Conservation (phyloP, 2,888 invertebrate species). For the Masnerella sp. region DNA sequence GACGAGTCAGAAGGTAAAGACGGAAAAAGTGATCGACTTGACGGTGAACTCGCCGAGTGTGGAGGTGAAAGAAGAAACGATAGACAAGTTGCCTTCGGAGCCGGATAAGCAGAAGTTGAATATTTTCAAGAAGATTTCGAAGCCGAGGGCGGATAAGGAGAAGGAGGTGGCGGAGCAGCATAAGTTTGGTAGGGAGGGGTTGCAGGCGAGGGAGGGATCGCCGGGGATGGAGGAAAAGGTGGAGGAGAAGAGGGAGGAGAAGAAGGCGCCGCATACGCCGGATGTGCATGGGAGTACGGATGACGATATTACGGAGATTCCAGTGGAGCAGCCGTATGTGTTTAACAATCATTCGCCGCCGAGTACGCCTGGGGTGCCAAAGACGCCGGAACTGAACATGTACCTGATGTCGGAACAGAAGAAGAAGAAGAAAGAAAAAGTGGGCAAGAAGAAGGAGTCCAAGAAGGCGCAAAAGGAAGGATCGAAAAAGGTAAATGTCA, state of each 20-base stretch:
- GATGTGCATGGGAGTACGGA: slow-evolving; percentile 62
- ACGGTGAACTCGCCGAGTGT: slow-evolving; percentile 63
- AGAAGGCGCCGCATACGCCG: slow-evolving; percentile 75
- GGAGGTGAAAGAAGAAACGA: slow-evolving; percentile 79
- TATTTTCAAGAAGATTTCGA: slow-evolving; percentile 91
- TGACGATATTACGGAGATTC: slow-evolving; percentile 52
- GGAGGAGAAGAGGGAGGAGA: slow-evolving; percentile 70
- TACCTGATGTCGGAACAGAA: slow-evolving; percentile 79
- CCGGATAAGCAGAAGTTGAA: slow-evolving; percentile 91
- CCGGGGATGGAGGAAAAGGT: slow-evolving; percentile 62
- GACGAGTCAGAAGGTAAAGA: slow-evolving; percentile 65
- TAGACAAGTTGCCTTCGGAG: slow-evolving; percentile 85
- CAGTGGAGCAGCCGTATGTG: slow-evolving; percentile 64
- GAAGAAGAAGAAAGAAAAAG: slow-evolving; percentile 81
- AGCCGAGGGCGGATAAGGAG: slow-evolving; percentile 83
- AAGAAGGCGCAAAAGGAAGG: slow-evolving; percentile 74
- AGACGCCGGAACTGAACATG: slow-evolving; percentile 80
- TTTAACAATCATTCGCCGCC: slow-evolving; percentile 79
- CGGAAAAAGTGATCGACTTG: slow-evolving; percentile 67
- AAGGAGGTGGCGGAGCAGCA: slow-evolving; percentile 78
- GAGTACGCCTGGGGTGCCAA: slow-evolving; percentile 80
- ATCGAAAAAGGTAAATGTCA: slow-evolving; percentile 70
- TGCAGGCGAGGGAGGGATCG: slow-evolving; percentile 74
- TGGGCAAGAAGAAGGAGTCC: slow-evolving; percentile 78
- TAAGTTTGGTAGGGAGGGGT: slow-evolving; percentile 72